Conservation (phyloP, 2,113 vertebrate species). For the Lagopus leucura region DNA sequence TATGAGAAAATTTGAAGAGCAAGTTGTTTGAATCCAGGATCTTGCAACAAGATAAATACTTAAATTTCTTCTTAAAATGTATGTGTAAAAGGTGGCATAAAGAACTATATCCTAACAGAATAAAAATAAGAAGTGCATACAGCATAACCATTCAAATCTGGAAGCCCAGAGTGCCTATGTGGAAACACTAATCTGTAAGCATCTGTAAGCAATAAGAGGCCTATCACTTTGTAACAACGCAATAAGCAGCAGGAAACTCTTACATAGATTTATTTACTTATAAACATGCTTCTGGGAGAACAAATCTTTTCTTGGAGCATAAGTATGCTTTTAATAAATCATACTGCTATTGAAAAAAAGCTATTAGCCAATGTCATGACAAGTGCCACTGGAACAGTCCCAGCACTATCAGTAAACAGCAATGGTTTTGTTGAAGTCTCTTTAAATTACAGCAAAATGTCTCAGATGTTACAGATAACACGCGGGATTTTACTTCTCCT, state of each 20-base stretch:
- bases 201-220: neutral
- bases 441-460: neutral
- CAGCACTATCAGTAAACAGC: neutral
- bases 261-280: neutral
- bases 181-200: neutral
- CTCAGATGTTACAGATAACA: neutral
- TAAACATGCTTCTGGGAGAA: neutral
- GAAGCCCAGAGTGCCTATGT: neutral
- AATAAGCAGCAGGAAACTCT: neutral
- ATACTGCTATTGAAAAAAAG: neutral
- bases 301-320: neutral
- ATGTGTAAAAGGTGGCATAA: neutral
- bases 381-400: neutral
- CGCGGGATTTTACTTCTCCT: neutral
- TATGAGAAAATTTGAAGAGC: neutral
- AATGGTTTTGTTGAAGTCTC: neutral
- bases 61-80: neutral
- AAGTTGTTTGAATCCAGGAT: neutral
- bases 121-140: neutral
- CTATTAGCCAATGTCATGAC: neutral
- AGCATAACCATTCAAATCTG: neutral
- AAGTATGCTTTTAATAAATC: constrained; percentile 11
- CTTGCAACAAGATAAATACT: neutral
- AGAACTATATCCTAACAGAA: neutral
- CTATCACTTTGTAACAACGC: neutral